A percentile compares a stretch with the other conserved stretches of the same genome.
These are phyloP conservation scores for Autographa gamma DNA, from an alignment of 2,888 invertebrate genomes.

Conservation along the genomic window DNA sequence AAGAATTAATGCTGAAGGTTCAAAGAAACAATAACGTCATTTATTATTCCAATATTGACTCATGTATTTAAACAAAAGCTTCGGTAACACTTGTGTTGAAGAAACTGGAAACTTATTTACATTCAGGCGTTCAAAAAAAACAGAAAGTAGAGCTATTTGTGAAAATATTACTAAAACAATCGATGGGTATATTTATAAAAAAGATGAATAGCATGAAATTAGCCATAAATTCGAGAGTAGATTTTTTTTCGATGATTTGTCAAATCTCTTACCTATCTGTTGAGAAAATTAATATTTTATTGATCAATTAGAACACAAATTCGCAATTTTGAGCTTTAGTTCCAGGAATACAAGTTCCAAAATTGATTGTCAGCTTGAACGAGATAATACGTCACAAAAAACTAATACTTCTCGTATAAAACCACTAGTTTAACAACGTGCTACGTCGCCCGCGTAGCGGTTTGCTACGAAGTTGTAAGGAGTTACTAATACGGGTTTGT, in stretches of 20 bases:
- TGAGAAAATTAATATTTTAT: too few species aligned
- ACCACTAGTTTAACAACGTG: conserved; percentile 38
- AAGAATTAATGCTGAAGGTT: too few species aligned
- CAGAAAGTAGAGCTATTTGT: too few species aligned
- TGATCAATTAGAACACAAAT: too few species aligned
- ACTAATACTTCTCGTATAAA: conserved; percentile 3
- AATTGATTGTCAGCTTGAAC: not conserved
- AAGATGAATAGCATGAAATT: too few species aligned
- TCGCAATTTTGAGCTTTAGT: not conserved
- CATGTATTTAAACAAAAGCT: not conserved
- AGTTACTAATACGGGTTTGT: conserved; percentile 61
- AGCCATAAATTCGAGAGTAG: too few species aligned
- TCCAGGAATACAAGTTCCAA: not conserved
- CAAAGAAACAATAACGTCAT: not conserved
- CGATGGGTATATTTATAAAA: too few species aligned
- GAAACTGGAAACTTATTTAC: not conserved
- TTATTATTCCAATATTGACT: not conserved
- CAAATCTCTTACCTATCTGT: too few species aligned
- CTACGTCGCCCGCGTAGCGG: conserved; percentile 54
- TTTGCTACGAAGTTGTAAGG: conserved; percentile 59
- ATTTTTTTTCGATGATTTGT: too few species aligned
- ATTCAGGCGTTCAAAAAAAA: not conserved
- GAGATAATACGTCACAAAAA: conserved; percentile 7
- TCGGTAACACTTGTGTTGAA: not conserved
- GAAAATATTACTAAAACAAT: too few species aligned